Evolutionary conservation across 1,140 invertebrate genomes (phyloP).

Genomic region (Adelges cooleyi): DNA sequence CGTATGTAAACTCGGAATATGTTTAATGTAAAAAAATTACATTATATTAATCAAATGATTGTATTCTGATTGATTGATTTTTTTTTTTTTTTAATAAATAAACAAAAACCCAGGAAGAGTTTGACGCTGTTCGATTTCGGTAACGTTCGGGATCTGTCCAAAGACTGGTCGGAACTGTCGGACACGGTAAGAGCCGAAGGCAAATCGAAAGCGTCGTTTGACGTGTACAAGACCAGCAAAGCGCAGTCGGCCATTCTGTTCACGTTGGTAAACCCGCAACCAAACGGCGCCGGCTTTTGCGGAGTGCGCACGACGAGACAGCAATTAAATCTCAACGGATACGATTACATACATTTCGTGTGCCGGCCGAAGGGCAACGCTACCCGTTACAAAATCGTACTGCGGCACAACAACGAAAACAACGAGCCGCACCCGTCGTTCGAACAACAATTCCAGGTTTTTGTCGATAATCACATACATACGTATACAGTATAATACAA

Average conservation of each 20-base stretch:
- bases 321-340: constrained; percentile 42
- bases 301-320: constrained; percentile 44
- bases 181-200: constrained; percentile 52
- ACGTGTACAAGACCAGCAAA: constrained; percentile 45
- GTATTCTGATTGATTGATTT: too few relatives aligned
- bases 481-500: too few relatives aligned
- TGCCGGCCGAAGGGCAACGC: constrained; percentile 46
- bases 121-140: constrained; percentile 41
- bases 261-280: constrained; percentile 53
- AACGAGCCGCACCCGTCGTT: constrained; percentile 47
- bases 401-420: constrained; percentile 47
- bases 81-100: too few relatives aligned
- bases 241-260: constrained; percentile 56
- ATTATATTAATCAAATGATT: too few relatives aligned
- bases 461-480: too few relatives aligned
- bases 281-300: constrained; percentile 57
- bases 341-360: constrained; percentile 43
- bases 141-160: constrained; percentile 33
- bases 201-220: constrained; percentile 51
- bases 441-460: constrained; percentile 51
- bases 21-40: too few relatives aligned
- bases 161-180: constrained; percentile 49
- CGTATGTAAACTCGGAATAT: too few relatives aligned
- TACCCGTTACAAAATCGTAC: constrained; percentile 46
- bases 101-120: constrained; percentile 8